phyloP scores from a whole-genome alignment of 1,140 invertebrate genomes.

The Drosophila seguyi region DNA sequence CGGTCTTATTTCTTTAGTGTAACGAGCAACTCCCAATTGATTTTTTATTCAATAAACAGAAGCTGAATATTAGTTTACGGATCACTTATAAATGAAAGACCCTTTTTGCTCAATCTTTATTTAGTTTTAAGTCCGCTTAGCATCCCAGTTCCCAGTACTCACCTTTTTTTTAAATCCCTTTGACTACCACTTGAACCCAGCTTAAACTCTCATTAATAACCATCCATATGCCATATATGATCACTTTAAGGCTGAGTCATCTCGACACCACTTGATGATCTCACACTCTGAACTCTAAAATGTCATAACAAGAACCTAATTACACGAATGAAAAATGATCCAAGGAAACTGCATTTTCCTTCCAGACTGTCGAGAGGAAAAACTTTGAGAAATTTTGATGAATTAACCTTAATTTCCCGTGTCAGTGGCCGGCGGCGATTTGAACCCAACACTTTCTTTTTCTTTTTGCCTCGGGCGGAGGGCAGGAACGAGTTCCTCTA shows the following conservation, averaged over 20 bases:
- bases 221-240: constrained; percentile 5
- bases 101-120: background rate
- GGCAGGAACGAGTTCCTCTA: constrained; percentile 37
- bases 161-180: background rate
- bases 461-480: constrained; percentile 9
- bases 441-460: constrained; percentile 59
- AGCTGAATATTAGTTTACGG: background rate
- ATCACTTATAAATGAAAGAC: background rate
- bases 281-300: constrained; percentile 31
- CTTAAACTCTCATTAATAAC: constrained; percentile 42
- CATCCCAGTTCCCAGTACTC: background rate
- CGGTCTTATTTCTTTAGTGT: background rate
- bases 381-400: constrained; percentile 48
- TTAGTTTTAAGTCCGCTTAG: background rate
- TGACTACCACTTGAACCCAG: constrained; percentile 19
- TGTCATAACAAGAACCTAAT: constrained; percentile 54
- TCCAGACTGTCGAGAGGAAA: constrained; percentile 6
- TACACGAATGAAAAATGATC: constrained; percentile 60
- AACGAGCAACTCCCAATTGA: background rate
- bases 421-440: constrained; percentile 65
- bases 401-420: constrained; percentile 79
- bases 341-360: constrained; percentile 19
- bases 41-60: background rate
- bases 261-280: constrained; percentile 32
- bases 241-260: constrained; percentile 29